Evolutionary conservation across 2,888 invertebrate species (phyloP).

Genomic region (Perizoma affinitatum): DNA sequence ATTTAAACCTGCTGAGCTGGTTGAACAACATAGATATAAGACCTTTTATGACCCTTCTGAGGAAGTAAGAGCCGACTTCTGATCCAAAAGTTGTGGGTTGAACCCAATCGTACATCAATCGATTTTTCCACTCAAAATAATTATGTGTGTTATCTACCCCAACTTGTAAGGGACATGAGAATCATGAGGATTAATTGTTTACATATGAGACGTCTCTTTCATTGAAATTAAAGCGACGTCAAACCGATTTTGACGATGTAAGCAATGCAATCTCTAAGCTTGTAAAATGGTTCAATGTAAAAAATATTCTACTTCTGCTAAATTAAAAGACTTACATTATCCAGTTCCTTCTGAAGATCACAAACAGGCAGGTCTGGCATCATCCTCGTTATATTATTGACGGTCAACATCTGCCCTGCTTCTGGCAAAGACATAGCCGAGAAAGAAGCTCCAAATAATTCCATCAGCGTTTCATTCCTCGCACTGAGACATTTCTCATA

Average conservation of each 20-base stretch:
- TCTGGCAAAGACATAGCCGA: constrained; percentile 78
- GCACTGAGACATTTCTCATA: constrained; percentile 89
- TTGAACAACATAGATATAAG: not conserved
- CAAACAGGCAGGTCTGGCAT: constrained; percentile 90
- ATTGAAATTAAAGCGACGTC: too few species aligned
- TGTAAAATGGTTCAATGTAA: too few species aligned
- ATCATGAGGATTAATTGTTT: too few species aligned
- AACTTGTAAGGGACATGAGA: too few species aligned
- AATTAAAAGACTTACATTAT: constrained; percentile 87
- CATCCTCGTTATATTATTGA: constrained; percentile 81
- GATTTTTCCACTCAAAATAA: too few species aligned
- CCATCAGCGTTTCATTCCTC: constrained; percentile 85
- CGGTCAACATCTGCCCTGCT: constrained; percentile 81
- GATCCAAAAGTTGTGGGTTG: too few species aligned
- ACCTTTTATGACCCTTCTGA: constrained; percentile 3
- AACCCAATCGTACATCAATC: too few species aligned
- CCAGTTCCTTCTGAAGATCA: constrained; percentile 93
- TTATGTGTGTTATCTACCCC: too few species aligned
- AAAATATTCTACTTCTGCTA: too few species aligned
- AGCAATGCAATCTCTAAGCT: too few species aligned
- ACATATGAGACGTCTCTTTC: too few species aligned
- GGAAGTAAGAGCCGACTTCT: not conserved
- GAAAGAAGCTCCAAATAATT: constrained; percentile 81
- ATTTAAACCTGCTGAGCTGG: constrained; percentile 8
- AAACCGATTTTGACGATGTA: too few species aligned